Conservation (phyloP, 1,140 invertebrate genomes). For the Ganaspis sp. region DNA sequence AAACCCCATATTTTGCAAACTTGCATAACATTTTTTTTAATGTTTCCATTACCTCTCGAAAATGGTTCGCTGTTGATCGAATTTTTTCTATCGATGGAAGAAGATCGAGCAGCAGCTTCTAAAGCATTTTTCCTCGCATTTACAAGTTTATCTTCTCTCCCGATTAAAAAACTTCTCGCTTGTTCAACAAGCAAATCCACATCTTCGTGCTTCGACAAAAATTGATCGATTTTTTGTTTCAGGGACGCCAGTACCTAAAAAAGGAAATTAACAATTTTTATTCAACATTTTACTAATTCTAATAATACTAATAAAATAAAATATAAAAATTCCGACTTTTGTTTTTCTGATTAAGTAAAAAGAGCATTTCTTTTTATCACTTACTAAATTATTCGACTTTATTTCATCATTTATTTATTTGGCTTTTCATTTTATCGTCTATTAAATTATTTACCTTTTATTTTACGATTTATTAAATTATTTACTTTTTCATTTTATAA, state of each 20-base stretch:
- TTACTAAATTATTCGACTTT: too few species aligned
- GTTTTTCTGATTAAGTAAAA: too few species aligned
- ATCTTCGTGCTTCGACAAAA: constrained; percentile 84
- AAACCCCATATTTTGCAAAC: constrained; percentile 43
- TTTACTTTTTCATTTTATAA: too few species aligned
- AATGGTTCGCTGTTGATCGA: constrained; percentile 68
- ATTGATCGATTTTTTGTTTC: constrained; percentile 91
- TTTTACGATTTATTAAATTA: too few species aligned
- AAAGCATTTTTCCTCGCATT: constrained; percentile 81
- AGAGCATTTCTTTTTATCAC: too few species aligned
- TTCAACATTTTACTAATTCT: too few species aligned
- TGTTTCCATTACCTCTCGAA: constrained; percentile 65
- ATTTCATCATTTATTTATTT: too few species aligned
- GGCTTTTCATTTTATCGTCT: too few species aligned
- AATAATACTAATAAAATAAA: constrained; percentile 44
- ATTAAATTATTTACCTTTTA: too few species aligned
- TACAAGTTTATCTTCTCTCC: constrained; percentile 84
- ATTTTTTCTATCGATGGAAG: constrained; percentile 53
- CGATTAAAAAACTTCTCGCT: constrained; percentile 85
- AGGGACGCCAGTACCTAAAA: constrained; percentile 86
- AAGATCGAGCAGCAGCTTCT: constrained; percentile 71
- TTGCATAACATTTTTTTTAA: constrained; percentile 43
- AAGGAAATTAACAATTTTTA: constrained; percentile 38
- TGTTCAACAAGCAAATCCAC: constrained; percentile 83
- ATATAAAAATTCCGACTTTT: too few species aligned